Evolutionary conservation across 2,888 invertebrate species (phyloP).

Genomic region (Hypomecis punctinalis): DNA sequence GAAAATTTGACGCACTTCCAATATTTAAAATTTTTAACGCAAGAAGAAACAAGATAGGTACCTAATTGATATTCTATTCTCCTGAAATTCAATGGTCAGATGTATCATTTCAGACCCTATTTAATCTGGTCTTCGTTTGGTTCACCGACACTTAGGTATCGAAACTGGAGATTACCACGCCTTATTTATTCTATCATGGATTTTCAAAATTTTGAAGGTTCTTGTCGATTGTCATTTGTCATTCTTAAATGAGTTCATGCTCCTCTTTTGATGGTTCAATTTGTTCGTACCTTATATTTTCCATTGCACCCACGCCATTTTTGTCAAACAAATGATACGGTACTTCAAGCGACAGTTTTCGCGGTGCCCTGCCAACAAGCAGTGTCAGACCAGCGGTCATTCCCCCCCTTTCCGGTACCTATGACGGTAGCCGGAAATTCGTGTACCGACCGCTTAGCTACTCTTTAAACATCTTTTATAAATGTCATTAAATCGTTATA

Average conservation of each 20-base stretch:
- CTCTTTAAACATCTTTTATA: constrained; percentile 36
- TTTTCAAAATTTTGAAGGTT: not conserved
- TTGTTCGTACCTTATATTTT: constrained; percentile 2
- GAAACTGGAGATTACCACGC: too few relatives aligned
- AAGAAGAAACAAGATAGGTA: too few relatives aligned
- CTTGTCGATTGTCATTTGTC: not conserved
- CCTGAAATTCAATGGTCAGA: too few relatives aligned
- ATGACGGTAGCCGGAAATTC: constrained; percentile 60
- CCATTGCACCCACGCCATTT: constrained; percentile 9
- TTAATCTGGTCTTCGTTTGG: too few relatives aligned
- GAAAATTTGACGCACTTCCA: too few relatives aligned
- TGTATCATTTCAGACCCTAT: too few relatives aligned
- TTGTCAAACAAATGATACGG: constrained; percentile 21
- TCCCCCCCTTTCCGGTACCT: constrained; percentile 65
- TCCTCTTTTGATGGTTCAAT: not conserved
- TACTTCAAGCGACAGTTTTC: constrained; percentile 57
- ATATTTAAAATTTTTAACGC: too few relatives aligned
- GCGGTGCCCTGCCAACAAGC: constrained; percentile 51
- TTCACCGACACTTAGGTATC: too few relatives aligned
- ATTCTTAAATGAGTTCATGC: not conserved
- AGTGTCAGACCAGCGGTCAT: constrained; percentile 60
- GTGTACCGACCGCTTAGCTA: constrained; percentile 49
- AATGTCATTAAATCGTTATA: not conserved
- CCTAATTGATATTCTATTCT: too few relatives aligned
- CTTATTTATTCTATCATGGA: too few relatives aligned